Percentiles rank a stretch among this genome's conserved stretches.
These are phyloP conservation scores for Tricholauxania praeusta DNA, from an alignment of 2,888 invertebrate species.

Conservation along the genomic window DNA sequence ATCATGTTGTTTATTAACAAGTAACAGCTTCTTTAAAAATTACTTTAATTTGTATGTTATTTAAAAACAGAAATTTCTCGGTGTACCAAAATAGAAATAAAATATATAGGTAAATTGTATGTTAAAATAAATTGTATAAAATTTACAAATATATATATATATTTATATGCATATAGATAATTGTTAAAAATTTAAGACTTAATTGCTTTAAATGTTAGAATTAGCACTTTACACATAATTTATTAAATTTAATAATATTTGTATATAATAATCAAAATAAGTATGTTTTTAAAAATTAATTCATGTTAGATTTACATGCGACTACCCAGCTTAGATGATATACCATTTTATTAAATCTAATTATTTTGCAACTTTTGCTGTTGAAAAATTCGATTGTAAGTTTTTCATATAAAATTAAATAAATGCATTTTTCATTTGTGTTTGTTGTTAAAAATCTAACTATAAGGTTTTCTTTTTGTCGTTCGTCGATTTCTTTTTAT, in stretches of 20 bases:
- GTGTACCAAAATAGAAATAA: conserved; percentile 17
- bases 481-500: conserved; percentile 33
- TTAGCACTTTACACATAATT: conserved; percentile 42
- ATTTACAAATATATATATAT: conserved; percentile 49
- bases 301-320: conserved; percentile 66
- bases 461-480: conserved; percentile 37
- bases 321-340: conserved; percentile 69
- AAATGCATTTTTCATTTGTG: conserved; percentile 45
- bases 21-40: conserved; percentile 6
- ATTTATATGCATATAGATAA: conserved; percentile 35
- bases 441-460: conserved; percentile 43
- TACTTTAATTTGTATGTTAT: not conserved
- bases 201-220: conserved; percentile 35
- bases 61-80: not conserved
- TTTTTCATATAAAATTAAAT: conserved; percentile 52
- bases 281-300: conserved; percentile 36
- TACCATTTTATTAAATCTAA: conserved; percentile 56
- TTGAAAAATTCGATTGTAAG: conserved; percentile 59
- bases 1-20: conserved; percentile 7
- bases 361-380: conserved; percentile 56
- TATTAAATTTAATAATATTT: conserved; percentile 40
- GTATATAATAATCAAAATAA: conserved; percentile 53
- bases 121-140: conserved; percentile 30
- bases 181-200: conserved; percentile 26
- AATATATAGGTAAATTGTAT: conserved; percentile 8